Percentiles rank a stretch among this genome's conserved stretches.
These are phyloP conservation scores for Phodopus roborovskii DNA, from an alignment of 2,113 vertebrate species.

Conservation along the genomic window DNA sequence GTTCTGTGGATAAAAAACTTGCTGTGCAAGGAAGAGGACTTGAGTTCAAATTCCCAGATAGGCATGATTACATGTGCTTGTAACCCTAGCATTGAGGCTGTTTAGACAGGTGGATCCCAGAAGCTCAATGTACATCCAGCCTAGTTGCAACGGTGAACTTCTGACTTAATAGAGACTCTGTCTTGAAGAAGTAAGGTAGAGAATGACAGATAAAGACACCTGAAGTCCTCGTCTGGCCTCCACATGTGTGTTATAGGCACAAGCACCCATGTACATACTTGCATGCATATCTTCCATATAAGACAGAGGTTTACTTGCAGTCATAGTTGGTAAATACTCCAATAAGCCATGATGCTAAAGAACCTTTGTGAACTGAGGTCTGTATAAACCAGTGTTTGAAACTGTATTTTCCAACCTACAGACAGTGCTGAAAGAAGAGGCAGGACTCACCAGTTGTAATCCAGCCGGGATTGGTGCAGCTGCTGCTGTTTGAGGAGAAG, in stretches of 20 bases:
- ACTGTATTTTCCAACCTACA: neutral
- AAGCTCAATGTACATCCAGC: neutral
- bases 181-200: neutral
- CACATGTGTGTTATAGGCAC: neutral
- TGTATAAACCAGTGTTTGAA: neutral
- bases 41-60: neutral
- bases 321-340: neutral
- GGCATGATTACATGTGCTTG: neutral
- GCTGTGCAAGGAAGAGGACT: neutral
- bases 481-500: constrained; percentile 92
- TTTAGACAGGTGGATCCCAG: neutral
- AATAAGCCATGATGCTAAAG: neutral
- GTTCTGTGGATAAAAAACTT: neutral
- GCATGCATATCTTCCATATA: neutral
- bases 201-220: neutral
- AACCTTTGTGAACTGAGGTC: neutral
- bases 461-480: constrained; percentile 88
- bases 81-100: neutral
- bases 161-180: neutral
- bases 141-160: neutral
- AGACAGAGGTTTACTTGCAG: constrained; percentile 10
- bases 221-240: neutral
- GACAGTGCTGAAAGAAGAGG: neutral
- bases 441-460: constrained; percentile 88
- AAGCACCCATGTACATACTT: neutral